phyloP scores from a whole-genome alignment of 2,888 invertebrate species.

The Ypsolopha scabrella region DNA sequence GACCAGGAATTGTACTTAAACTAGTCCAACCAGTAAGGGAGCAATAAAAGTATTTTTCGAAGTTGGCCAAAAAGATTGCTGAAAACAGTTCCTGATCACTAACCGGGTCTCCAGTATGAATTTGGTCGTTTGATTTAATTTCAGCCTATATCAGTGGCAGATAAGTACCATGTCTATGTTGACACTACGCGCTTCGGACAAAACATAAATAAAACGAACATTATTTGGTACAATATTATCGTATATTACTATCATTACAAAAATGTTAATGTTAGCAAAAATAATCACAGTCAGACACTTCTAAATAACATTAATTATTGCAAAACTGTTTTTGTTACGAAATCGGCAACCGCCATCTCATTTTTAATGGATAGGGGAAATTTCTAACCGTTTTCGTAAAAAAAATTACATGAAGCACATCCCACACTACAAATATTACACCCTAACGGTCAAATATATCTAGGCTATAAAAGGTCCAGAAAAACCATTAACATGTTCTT shows the following conservation, averaged over 20 bases:
- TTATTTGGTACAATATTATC: conserved; percentile 61
- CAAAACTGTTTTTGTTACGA: neutral
- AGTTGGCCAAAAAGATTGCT: too few relatives aligned
- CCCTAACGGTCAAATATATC: neutral
- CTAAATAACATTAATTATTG: conserved; percentile 21
- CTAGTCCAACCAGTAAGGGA: too few relatives aligned
- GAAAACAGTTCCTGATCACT: too few relatives aligned
- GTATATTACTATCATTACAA: conserved; percentile 65
- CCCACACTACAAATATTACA: conserved; percentile 11
- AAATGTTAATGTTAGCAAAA: conserved; percentile 70
- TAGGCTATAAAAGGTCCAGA: neutral
- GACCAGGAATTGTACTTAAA: too few relatives aligned
- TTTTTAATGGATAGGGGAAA: neutral
- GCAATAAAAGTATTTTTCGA: too few relatives aligned
- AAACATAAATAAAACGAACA: conserved; percentile 18
- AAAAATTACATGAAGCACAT: conserved; percentile 10
- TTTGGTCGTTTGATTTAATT: too few relatives aligned
- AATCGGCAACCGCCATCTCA: conserved; percentile 1
- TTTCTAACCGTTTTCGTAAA: neutral
- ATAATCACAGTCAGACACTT: conserved; percentile 69
- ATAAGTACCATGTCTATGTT: too few relatives aligned
- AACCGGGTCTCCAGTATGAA: too few relatives aligned
- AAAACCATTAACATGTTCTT: neutral
- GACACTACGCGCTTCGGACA: neutral
- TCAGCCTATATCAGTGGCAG: too few relatives aligned